Percentiles rank a stretch among this genome's conserved stretches.
Evolutionary conservation across 2,888 invertebrate species (phyloP).

Genomic region (Cheiracanthium punctorium): DNA sequence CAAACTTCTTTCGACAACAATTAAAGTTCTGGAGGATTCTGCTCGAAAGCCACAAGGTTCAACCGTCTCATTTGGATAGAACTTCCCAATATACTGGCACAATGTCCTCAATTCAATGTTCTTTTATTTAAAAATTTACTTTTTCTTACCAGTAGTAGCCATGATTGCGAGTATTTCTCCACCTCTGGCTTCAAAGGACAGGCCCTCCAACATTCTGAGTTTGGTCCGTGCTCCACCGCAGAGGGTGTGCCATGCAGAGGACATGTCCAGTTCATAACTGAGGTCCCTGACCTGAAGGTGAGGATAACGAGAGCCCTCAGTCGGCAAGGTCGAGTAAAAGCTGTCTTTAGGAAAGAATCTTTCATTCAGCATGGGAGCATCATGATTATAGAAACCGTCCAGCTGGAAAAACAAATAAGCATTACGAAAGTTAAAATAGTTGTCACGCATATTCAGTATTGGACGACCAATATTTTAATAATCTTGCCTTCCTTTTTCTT

Average conservation of each 20-base stretch:
- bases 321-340: conserved; percentile 70
- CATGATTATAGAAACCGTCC: conserved; percentile 71
- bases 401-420: conserved; percentile 13
- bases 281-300: conserved; percentile 80
- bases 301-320: conserved; percentile 74
- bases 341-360: conserved; percentile 74
- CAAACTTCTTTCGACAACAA: no score
- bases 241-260: conserved; percentile 74
- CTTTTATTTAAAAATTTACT: no score
- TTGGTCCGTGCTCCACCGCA: conserved; percentile 76
- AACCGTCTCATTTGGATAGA: no score
- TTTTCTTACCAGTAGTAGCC: conserved; percentile 83
- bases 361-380: conserved; percentile 74
- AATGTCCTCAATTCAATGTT: no score
- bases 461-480: no score
- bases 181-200: conserved; percentile 91
- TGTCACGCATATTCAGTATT: no score
- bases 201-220: conserved; percentile 81
- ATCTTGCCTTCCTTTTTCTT: no score
- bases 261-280: conserved; percentile 80
- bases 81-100: no score
- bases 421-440: no score
- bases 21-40: no score
- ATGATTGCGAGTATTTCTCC: conserved; percentile 93
- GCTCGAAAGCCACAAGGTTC: no score